phyloP scores from a whole-genome alignment of 2,113 vertebrate genomes.

The Paedocypris sp. region DNA sequence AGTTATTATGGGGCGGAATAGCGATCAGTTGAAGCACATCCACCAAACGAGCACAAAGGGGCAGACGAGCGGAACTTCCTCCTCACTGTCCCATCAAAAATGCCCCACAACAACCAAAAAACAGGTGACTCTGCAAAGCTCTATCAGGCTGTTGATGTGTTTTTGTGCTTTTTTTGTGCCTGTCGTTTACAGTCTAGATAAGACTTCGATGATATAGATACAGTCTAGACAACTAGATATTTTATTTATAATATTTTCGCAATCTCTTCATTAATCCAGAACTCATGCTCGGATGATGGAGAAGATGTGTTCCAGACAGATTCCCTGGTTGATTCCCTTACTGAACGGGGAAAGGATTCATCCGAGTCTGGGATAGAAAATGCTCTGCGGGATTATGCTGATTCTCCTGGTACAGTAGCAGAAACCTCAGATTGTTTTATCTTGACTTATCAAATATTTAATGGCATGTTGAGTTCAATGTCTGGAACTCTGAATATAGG shows the following conservation, averaged over 20 bases:
- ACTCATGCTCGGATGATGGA: background rate
- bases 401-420: background rate
- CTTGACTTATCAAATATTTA: too few species aligned
- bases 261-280: too few species aligned
- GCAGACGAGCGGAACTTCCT: background rate
- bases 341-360: background rate
- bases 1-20: background rate
- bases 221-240: too few species aligned
- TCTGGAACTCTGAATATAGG: too few species aligned
- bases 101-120: background rate
- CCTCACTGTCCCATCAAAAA: background rate
- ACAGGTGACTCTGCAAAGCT: background rate
- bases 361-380: background rate
- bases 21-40: background rate
- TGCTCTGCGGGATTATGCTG: background rate
- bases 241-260: too few species aligned
- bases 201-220: too few species aligned
- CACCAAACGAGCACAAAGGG: background rate
- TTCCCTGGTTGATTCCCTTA: background rate
- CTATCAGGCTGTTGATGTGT: background rate
- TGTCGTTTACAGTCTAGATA: too few species aligned
- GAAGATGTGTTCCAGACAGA: background rate
- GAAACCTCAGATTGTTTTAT: too few species aligned
- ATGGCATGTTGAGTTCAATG: too few species aligned
- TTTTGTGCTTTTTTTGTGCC: too few species aligned